Conservation (phyloP, 2,797 vertebrate genomes). For the Leontopithecus rosalia region DNA sequence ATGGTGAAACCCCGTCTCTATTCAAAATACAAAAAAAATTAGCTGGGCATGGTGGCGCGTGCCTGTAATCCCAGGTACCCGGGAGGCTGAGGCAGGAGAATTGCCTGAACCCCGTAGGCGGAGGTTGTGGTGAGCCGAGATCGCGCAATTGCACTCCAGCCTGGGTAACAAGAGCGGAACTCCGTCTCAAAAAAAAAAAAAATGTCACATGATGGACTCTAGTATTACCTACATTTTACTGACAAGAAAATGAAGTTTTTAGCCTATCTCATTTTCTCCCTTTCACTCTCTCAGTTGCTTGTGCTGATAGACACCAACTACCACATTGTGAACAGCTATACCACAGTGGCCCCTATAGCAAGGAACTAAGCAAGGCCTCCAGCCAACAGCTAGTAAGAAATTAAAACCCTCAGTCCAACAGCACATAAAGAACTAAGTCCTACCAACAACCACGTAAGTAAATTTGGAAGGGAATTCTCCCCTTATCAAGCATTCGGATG, state of each 20-base stretch:
- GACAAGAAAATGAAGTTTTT: slow-evolving; percentile 1
- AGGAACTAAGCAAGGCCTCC: not conserved
- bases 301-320: not conserved
- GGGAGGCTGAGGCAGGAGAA: no score
- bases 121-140: no score
- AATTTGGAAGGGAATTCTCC: not conserved
- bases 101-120: no score
- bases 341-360: not conserved
- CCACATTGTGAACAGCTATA: not conserved
- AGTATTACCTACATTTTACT: not conserved
- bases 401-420: not conserved
- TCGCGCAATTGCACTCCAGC: no score
- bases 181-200: no score
- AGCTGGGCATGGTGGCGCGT: no score
- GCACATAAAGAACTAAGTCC: not conserved
- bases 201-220: not conserved
- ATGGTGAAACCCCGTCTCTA: no score
- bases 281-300: not conserved
- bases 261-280: not conserved
- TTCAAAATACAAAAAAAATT: no score
- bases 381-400: not conserved
- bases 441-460: not conserved
- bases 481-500: not conserved
- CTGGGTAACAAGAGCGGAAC: no score
- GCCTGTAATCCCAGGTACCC: no score